Evolutionary conservation across 2,888 invertebrate genomes (phyloP), one percentile per base, ranked within the genome.

Genomic region (Hofmannophila pseudospretella): DNA sequence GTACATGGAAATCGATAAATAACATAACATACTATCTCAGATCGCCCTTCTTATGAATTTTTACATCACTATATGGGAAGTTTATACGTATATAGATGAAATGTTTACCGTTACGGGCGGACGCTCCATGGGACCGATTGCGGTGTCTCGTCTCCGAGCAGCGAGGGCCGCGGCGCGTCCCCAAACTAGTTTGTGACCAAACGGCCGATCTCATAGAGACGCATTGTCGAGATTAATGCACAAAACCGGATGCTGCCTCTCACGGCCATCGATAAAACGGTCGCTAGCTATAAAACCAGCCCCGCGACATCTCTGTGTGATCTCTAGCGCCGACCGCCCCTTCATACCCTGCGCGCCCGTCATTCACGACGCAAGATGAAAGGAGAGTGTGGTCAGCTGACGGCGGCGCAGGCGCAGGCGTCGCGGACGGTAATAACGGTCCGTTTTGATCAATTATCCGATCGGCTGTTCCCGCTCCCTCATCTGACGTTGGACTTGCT

Each of bases 231-330:
- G 75, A 75, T 76, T 70, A 72, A 68, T 71, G 76, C 78, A 66
- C 69, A 82, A 67, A 82, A 85, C 85, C 84, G 85, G 86, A 84
- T 80, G 86, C 85, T 84, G 85, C 59, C 54, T 69, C 68, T 71
- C 70, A 66, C 67, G 64, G 60, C 64, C 67, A 67, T 72, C 77
- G 75, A 75, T 71, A 65, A 70, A 81, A 80, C 80, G 79, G 76
- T 75, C 76, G 65, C 73, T 2, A 70, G 60, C 64, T 78, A 74
- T 67, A 67, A 66, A 73, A 71, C 72, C 71, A 65, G 77, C 79
- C 75, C 70, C 49, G 63, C 57, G 67, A 70, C 71, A 62, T 65
- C 66, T 76, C 71, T 76, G 72, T 74, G 71, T 70, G 59, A 70
- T 71, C 70, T 71, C 67, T 70, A 71, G 71, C 66, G 64, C 44